Evolutionary conservation across 2,113 vertebrate species (phyloP).

Genomic region (Picathartes gymnocephalus): DNA sequence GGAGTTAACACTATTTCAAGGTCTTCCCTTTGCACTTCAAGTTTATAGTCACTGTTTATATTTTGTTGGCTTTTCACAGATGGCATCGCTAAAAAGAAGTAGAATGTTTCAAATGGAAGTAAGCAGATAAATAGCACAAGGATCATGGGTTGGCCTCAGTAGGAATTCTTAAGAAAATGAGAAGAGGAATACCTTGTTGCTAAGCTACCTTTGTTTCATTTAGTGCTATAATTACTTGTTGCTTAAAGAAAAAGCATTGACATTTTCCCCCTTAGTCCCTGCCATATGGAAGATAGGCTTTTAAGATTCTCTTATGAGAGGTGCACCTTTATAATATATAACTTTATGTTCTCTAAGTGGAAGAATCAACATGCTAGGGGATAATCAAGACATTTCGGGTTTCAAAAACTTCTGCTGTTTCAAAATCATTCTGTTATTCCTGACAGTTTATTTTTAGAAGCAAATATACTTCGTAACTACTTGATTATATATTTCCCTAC

Average conservation of each 20-base stretch:
- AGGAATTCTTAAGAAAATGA: constrained; percentile 31
- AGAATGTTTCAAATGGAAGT: background rate
- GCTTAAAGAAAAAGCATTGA: constrained; percentile 33
- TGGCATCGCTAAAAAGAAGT: background rate
- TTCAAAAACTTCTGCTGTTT: background rate
- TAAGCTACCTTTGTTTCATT: constrained; percentile 61
- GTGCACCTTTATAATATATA: background rate
- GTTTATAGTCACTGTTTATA: constrained; percentile 21
- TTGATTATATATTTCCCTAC: background rate
- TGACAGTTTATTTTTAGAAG: background rate
- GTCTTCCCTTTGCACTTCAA: background rate
- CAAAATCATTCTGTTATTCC: background rate
- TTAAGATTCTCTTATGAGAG: constrained; percentile 40
- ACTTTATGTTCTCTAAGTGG: constrained; percentile 1
- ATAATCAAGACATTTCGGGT: constrained; percentile 4
- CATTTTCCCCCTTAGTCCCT: constrained; percentile 13
- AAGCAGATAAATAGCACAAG: background rate
- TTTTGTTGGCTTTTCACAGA: constrained; percentile 1
- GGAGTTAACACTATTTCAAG: background rate
- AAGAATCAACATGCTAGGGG: background rate
- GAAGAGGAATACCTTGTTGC: constrained; percentile 40
- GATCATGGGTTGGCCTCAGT: background rate
- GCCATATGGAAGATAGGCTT: constrained; percentile 30
- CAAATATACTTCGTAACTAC: background rate
- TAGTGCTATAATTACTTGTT: constrained; percentile 38